Base-by-base conservation (phyloP, 2,113 vertebrate genomes). In the Hiodon alosoides region DNA sequence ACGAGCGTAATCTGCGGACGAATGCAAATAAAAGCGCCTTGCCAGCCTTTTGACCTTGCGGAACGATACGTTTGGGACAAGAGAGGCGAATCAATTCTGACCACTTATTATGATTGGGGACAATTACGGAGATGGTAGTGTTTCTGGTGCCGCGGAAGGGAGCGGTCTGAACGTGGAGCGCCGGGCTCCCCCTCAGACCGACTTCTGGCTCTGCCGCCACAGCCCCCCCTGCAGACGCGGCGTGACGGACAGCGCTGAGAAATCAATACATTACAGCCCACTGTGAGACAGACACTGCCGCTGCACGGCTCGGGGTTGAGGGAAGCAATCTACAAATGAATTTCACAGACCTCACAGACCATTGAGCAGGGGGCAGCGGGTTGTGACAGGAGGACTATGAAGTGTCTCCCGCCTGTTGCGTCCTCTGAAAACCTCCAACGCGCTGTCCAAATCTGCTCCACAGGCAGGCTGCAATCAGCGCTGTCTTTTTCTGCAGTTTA, bases 251-350 rank as follows among this genome's bases (percentile, higher is more conserved):
- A 17, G 55, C 59, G n/a, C n/a, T 9, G 48, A 64, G 59, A 60
- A 76, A 64, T 16, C 67, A 11, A 64, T 48, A 53, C 50, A 62
- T 52, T 57, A 53, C 51, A 50, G 7, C 50, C 58, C 10, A 52
- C 51, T 4, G 57, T 76, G 75, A 71, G 48, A 60, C 13, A 53
- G 68, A 17, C 16, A 51, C 54, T 6, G n/a, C 5, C 10, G 14
- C 11, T 5, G 66, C n/a, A 58, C 2, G 17, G 67, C 14, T n/a
- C 3, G 54, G 67, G 55, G 59, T 17, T 46, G 9, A 47, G 16
- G 67, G n/a, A 46, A 62, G 52, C 52, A 59, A 71, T 76, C 68
- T 76, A 61, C 68, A 76, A 71, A 70, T 71, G 51, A 76, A 71
- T 71, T 64, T 65, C 52, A 67, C 54, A 69, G 10, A 17, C 68